Evolutionary conservation across 2,888 invertebrate genomes (phyloP), one percentile per base, ranked within the genome.

Genomic region (Stenchaetothrips biformis): DNA sequence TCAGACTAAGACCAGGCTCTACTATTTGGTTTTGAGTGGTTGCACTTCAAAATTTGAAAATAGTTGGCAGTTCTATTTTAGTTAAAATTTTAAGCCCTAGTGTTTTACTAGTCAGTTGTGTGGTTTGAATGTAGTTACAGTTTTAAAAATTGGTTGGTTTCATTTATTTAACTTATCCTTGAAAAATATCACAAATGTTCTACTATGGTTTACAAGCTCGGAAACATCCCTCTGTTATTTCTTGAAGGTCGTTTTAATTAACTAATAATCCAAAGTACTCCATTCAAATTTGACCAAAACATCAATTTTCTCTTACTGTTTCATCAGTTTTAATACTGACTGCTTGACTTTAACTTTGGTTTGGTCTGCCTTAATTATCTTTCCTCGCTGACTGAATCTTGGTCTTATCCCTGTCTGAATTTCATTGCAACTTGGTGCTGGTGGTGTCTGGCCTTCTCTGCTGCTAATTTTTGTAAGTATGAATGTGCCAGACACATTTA

Each of bases 361-460:
- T 74, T 21, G 67, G 67, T 74, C 67, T 25, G 7, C 67, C 21
- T 53, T 25, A 21, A 74, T 74, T 74, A 8, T 74, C 67, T 25
- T 74, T 21, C 67, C 25, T 74, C 11, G 25, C 67, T 74, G 67
- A 74, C 25, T 21, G 67, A 25, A 74, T 74, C 67, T 74, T 74
- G 67, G 9, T 74, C 67, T 74, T 74, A 25, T 74, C 67, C 67
- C 25, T 74, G 25, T 74, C 67, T 74, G 67, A 74, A 74, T 74
- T 74, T 74, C 67, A 74, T 74, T 74, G 67, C 67, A 74, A 74
- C 67, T 74, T 74, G 67, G 67, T 74, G 67, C 67, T 74, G 67
- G 67, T 74, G 67, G 67, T 74, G 67, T 74, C 67, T 74, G 67
- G 25, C 67, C 67, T 74, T 25, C 67, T 74, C 67, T 74, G 67